Evolutionary conservation across 2,113 vertebrate species (phyloP), one percentile per base, ranked within the genome.

Genomic region (Stegastes partitus): DNA sequence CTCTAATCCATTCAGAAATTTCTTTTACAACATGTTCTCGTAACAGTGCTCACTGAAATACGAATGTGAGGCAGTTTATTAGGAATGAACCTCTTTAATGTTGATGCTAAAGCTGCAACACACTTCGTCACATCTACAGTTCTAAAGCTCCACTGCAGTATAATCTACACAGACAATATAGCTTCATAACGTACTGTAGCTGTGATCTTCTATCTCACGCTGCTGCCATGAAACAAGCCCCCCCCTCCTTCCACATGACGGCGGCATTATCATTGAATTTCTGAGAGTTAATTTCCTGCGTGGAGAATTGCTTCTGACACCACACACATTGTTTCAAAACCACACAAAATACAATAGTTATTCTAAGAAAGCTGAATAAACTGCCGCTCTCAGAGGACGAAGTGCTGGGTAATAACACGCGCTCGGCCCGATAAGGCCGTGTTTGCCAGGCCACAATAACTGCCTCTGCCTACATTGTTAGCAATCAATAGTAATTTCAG

Each of bases 401-500:
- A n/a, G 44, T 19, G 68, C 16, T 19, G 21, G 23, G 47, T 76
- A 61, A 87, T 74, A 81, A 86, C 76, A 61, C 11, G 7, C 9
- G 14, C 57, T 19, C 25, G n/a, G 44, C 31, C 56, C 19, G 37
- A 70, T 76, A 58, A 78, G 64, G 16, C 54, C 19, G 1, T 9
- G 34, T 56, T 31, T n/a, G n/a, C 66, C 26, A 15, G 53, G 16
- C 69, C 49, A 42, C 59, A 5, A 45, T 77, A 66, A 25, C 69
- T 9, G 71, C 37, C 22, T 31, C 56, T 28, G 18, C 65, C 68
- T 61, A 66, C 58, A 31, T 58, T 28, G 37, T 61, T 76, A 55
- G 42, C 47, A 79, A 90, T 90, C 84, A 81, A 89, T 89, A 84
- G 45, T 56, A 44, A 82, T 89, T 76, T 74, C 42, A 67, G 69